Evolutionary conservation across 2,113 vertebrate genomes (phyloP).

Genomic region (Nematolebias whitei): DNA sequence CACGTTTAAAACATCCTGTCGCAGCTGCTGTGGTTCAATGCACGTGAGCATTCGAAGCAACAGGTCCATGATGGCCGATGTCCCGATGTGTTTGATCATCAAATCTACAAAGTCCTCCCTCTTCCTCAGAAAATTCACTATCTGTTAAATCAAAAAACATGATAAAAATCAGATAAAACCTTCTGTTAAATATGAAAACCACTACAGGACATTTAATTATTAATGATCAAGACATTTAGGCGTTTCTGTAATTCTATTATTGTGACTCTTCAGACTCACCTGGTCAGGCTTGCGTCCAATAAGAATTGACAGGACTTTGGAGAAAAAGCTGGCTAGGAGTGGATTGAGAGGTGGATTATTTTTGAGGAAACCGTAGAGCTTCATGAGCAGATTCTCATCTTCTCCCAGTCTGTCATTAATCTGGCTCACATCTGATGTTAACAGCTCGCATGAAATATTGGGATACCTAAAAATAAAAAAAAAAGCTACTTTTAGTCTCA

Average conservation of each 20-base stretch:
- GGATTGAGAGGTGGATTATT: slow-evolving; percentile 94
- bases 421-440: slow-evolving; percentile 95
- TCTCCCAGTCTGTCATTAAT: slow-evolving; percentile 96
- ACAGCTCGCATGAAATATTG: slow-evolving; percentile 98
- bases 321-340: slow-evolving; percentile 97
- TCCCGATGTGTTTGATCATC: slow-evolving; percentile 98
- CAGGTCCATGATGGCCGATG: slow-evolving; percentile 98
- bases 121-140: slow-evolving; percentile 95
- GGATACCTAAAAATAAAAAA: slow-evolving; percentile 86
- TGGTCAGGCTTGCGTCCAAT: slow-evolving; percentile 98
- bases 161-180: background rate
- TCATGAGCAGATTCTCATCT: slow-evolving; percentile 92
- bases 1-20: slow-evolving; percentile 95
- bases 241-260: no score
- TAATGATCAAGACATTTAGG: background rate
- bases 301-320: slow-evolving; percentile 98
- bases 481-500: background rate
- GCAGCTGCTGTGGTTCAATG: slow-evolving; percentile 94
- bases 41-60: slow-evolving; percentile 96
- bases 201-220: background rate
- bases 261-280: slow-evolving; percentile 72
- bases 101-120: slow-evolving; percentile 95
- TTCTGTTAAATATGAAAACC: background rate
- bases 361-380: slow-evolving; percentile 93
- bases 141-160: slow-evolving; percentile 74